A percentile compares a stretch with the other conserved stretches of the same genome.
Conservation (phyloP, 2,113 vertebrate genomes). For the Choloepus hoffmanni region DNA sequence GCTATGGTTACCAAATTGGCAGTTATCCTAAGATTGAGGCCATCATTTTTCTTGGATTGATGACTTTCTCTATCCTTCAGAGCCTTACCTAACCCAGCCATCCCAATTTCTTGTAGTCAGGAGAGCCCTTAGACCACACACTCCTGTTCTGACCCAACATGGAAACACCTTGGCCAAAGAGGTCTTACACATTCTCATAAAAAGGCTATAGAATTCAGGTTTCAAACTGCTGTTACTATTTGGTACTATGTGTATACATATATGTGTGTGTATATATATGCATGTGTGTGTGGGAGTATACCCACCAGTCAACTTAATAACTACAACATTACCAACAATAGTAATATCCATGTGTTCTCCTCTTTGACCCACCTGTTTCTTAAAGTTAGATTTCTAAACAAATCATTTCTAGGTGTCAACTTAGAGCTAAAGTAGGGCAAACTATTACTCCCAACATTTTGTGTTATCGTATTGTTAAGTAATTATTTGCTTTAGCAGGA, state of each 20-base stretch:
- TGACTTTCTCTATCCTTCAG: constrained; percentile 4
- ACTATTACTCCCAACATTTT: constrained; percentile 55
- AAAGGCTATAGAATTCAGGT: background rate
- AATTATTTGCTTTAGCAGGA: constrained; percentile 72
- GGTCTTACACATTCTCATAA: background rate
- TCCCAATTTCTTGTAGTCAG: background rate
- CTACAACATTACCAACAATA: background rate
- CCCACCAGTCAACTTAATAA: background rate
- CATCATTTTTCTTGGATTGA: background rate
- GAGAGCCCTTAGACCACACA: background rate
- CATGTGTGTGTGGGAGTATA: background rate
- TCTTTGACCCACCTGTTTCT: background rate
- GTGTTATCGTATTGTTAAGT: constrained; percentile 49
- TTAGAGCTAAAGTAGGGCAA: constrained; percentile 44
- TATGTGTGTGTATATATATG: no score
- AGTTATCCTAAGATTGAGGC: background rate
- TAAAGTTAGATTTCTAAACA: constrained; percentile 38
- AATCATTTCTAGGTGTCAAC: background rate
- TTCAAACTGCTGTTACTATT: background rate
- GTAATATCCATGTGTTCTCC: background rate
- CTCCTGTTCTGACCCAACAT: background rate
- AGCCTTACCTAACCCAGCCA: background rate
- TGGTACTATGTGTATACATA: background rate
- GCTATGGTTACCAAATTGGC: background rate
- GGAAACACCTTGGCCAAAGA: background rate